Conservation (phyloP, 2,113 vertebrate genomes). For the Sminthopsis crassicaudata region DNA sequence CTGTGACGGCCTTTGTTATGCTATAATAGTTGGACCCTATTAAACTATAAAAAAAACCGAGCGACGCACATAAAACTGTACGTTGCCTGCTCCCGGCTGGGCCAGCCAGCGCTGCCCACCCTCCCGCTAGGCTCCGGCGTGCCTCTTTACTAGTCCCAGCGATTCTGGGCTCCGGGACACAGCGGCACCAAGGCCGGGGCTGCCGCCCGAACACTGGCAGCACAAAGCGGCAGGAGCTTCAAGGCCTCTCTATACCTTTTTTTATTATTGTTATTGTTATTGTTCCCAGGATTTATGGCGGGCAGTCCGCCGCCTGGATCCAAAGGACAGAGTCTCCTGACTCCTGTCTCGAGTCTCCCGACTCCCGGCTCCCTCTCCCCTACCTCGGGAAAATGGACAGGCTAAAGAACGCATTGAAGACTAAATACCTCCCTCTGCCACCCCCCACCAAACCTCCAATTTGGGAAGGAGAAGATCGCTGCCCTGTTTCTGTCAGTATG, state of each 20-base stretch:
- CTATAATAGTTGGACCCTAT: constrained; percentile 71
- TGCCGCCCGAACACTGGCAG: constrained; percentile 28
- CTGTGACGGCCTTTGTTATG: constrained; percentile 76
- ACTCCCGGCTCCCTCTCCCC: constrained; percentile 46
- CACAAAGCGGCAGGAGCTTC: not conserved
- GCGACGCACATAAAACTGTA: constrained; percentile 74
- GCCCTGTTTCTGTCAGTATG: not conserved
- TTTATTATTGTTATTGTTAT: constrained; percentile 24
- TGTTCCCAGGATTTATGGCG: constrained; percentile 71
- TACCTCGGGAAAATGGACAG: not conserved
- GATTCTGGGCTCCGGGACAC: constrained; percentile 71
- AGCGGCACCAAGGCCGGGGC: constrained; percentile 67
- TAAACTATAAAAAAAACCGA: constrained; percentile 77
- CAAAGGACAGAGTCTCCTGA: not conserved
- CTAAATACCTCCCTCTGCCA: not conserved
- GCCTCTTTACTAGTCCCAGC: constrained; percentile 73
- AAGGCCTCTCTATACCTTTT: not conserved
- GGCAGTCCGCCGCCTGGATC: constrained; percentile 65
- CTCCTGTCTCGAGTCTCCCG: not conserved
- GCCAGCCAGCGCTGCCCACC: constrained; percentile 61
- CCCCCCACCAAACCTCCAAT: not conserved
- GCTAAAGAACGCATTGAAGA: not conserved
- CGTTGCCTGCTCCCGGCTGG: constrained; percentile 69
- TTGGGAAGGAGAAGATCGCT: not conserved
- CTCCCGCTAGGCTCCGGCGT: constrained; percentile 57